phyloP scores from a whole-genome alignment of 2,113 vertebrate genomes.

The Lamprologus callipterus region DNA sequence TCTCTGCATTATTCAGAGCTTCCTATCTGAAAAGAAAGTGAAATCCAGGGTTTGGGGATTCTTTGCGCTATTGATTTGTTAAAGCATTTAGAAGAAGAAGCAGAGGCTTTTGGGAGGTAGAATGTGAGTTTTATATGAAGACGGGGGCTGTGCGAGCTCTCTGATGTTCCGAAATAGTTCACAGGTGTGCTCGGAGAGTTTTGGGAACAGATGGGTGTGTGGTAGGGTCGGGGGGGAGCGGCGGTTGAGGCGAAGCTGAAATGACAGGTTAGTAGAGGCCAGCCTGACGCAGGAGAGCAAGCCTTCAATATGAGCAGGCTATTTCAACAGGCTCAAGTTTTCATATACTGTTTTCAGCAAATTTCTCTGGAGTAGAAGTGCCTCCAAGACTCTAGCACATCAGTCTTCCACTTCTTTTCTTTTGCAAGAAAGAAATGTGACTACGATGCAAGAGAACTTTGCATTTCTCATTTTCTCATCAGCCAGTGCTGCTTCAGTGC shows the following conservation, averaged over 20 bases:
- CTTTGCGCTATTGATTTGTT: conserved; percentile 45
- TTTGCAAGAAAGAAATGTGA: not conserved
- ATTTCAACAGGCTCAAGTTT: conserved; percentile 8
- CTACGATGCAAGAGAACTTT: not conserved
- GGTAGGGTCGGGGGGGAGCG: not conserved
- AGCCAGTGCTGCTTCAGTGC: conserved; percentile 14
- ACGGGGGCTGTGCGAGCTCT: conserved; percentile 29
- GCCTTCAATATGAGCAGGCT: conserved; percentile 5
- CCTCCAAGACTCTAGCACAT: not conserved
- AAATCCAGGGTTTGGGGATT: conserved; percentile 27
- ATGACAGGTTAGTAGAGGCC: conserved; percentile 48
- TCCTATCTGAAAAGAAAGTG: not conserved
- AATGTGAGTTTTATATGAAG: conserved; percentile 31
- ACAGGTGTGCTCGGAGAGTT: conserved; percentile 62
- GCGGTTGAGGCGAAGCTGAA: conserved; percentile 36
- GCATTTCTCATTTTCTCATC: conserved; percentile 10
- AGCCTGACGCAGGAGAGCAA: conserved; percentile 16
- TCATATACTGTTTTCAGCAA: not conserved
- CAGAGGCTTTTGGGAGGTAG: conserved; percentile 19
- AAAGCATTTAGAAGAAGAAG: conserved; percentile 41
- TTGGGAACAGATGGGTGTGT: conserved; percentile 43
- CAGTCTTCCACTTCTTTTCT: not conserved
- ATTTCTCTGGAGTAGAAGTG: conserved; percentile 13
- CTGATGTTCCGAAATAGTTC: conserved; percentile 65
- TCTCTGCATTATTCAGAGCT: conserved; percentile 49